Conservation (phyloP, 2,888 invertebrate species). For the Mongoloraphidia duomilia region DNA sequence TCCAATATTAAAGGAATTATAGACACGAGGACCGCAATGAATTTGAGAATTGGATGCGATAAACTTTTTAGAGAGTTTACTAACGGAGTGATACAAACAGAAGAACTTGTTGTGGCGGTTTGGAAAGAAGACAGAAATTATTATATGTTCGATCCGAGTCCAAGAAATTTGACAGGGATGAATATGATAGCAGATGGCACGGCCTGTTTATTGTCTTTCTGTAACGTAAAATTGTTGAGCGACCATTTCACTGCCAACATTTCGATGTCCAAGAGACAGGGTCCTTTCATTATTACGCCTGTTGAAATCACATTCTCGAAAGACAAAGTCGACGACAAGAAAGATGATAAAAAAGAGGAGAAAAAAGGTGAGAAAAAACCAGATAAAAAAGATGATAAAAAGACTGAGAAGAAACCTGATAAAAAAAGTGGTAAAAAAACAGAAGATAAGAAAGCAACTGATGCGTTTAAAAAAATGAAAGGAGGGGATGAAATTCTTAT, state of each 20-base stretch:
- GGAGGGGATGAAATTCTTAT: constrained; percentile 25
- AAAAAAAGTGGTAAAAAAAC: background rate
- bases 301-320: constrained; percentile 24
- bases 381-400: background rate
- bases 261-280: constrained; percentile 26
- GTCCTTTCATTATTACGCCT: constrained; percentile 29
- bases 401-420: background rate
- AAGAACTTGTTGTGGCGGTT: constrained; percentile 32
- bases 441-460: too few species aligned
- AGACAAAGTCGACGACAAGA: background rate
- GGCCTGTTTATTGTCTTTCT: constrained; percentile 37
- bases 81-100: constrained; percentile 37
- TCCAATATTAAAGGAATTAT: constrained; percentile 33
- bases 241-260: constrained; percentile 38
- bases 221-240: constrained; percentile 33
- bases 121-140: constrained; percentile 41
- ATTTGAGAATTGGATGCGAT: constrained; percentile 30
- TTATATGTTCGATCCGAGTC: constrained; percentile 44
- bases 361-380: constrained; percentile 1
- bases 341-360: background rate
- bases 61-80: constrained; percentile 40
- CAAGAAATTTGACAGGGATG: constrained; percentile 29
- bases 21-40: constrained; percentile 30
- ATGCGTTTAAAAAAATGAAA: too few species aligned
- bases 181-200: constrained; percentile 31